Conservation (phyloP, 2,888 invertebrate genomes). For the Cheilosia impressa region DNA sequence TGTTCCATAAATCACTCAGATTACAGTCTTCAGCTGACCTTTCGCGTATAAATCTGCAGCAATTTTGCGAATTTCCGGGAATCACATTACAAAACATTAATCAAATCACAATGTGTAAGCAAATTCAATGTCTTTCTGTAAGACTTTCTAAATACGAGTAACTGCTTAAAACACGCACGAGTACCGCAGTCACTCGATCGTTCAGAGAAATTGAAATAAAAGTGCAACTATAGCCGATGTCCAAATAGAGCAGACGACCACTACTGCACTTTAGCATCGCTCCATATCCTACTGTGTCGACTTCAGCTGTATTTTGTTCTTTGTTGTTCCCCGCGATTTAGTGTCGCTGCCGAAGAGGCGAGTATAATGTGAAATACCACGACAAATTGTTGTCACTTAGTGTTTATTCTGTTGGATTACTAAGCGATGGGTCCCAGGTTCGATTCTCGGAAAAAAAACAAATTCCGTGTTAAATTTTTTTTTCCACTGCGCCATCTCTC, state of each 20-base stretch:
- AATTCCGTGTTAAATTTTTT: no score
- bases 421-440: no score
- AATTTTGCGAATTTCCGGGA: slow-evolving; percentile 18
- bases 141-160: slow-evolving; percentile 70
- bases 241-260: slow-evolving; percentile 41
- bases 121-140: slow-evolving; percentile 23
- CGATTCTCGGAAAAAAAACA: no score
- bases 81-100: slow-evolving; percentile 42
- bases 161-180: slow-evolving; percentile 34
- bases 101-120: slow-evolving; percentile 41
- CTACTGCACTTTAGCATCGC: slow-evolving; percentile 1
- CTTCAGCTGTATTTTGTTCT: slow-evolving; percentile 42
- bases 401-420: no score
- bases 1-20: neutral
- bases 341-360: neutral
- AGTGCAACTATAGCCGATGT: slow-evolving; percentile 47
- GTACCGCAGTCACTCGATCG: slow-evolving; percentile 20
- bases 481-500: no score
- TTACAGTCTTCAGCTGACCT: neutral
- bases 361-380: neutral
- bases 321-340: slow-evolving; percentile 11
- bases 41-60: slow-evolving; percentile 1
- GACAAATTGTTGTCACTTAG: neutral
- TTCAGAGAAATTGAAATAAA: slow-evolving; percentile 60
- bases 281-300: slow-evolving; percentile 39